Base-by-base conservation (phyloP, 2,113 vertebrate species). In the Excalfactoria chinensis region DNA sequence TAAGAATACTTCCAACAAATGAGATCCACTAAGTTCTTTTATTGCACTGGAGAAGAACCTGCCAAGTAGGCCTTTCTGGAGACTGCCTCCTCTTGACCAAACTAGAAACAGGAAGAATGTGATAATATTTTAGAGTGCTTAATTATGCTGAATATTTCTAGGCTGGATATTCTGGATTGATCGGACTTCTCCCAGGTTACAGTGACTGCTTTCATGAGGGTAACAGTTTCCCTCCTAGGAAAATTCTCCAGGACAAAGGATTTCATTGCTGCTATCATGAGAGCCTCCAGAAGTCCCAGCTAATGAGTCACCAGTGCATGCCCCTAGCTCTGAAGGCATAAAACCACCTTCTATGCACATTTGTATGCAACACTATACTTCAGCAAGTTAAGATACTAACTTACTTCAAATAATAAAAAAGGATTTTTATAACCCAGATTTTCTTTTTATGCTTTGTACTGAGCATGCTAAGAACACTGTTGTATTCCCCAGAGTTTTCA, bases 381-480 rank as follows among this genome's bases (percentile, higher is more conserved):
- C 71, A 82, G 18, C 30, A 67, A 58, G 6, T 22, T 63, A 73
- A 73, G 71, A 58, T 19, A 77, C 3, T 37, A 87, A 68, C 30
- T 64, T 70, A 67, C 19, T 74, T 87, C 60, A 67, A 84, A 46
- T 86, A 41, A 93, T 88, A 43, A 69, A 80, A 89, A 89, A 32
- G n/a, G 9, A 69, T 89, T 87, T 56, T 28, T 43, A 82, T 92
- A 85, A 71, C 43, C 64, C 69, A 64, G 40, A 77, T 86, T 93
- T 94, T 70, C 34, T 82, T 77, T 80, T 56, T 17, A 25, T 28
- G 9, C 43, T 88, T 93, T 78, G 41, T 80, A 23, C 3, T 34
- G 19, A 83, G 56, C 0, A 1, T 49, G 34, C 0, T 13, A 83
- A 64, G 64, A 83, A 51, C 37, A 93, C 17, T 37, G 56, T 9